Percentiles rank a stretch among this genome's conserved stretches.
phyloP scores from a whole-genome alignment of 2,113 vertebrate species.

The Cryptotis parvus region DNA sequence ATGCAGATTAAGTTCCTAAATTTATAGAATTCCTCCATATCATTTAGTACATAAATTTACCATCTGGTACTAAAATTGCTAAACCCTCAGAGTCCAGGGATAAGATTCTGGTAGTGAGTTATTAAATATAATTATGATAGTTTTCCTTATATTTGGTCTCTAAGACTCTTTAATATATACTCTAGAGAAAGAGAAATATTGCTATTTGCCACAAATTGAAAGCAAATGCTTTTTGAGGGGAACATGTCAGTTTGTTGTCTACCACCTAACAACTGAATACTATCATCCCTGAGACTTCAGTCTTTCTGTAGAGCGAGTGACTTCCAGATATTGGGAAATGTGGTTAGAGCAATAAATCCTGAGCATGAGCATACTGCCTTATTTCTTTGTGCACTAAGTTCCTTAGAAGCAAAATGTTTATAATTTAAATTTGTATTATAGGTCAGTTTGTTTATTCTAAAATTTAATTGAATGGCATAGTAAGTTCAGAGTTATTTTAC shows the following conservation, averaged over 20 bases:
- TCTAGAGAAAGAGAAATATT: not conserved
- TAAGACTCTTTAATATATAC: not conserved
- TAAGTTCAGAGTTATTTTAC: not conserved
- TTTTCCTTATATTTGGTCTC: not conserved
- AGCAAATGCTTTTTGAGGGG: not conserved
- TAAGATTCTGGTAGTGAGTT: not conserved
- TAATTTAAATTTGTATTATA: not conserved
- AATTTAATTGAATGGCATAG: not conserved
- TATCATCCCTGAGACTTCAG: not conserved
- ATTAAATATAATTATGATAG: not conserved
- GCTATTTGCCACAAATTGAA: not conserved
- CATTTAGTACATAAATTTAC: not conserved
- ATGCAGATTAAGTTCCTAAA: not conserved
- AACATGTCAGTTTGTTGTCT: not conserved
- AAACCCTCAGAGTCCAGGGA: not conserved
- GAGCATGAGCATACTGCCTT: not conserved
- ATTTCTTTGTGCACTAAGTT: not conserved
- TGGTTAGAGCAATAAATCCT: not conserved
- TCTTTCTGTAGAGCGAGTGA: not conserved
- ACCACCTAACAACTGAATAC: not conserved
- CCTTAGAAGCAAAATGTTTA: not conserved
- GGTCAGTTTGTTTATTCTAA: not conserved
- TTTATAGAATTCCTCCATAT: not conserved
- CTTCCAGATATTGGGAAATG: not conserved
- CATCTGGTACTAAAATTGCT: not conserved